Percentiles rank a stretch among this genome's conserved stretches.
Conservation (phyloP, 1,140 invertebrate species). For the Eulimnadia texana region DNA sequence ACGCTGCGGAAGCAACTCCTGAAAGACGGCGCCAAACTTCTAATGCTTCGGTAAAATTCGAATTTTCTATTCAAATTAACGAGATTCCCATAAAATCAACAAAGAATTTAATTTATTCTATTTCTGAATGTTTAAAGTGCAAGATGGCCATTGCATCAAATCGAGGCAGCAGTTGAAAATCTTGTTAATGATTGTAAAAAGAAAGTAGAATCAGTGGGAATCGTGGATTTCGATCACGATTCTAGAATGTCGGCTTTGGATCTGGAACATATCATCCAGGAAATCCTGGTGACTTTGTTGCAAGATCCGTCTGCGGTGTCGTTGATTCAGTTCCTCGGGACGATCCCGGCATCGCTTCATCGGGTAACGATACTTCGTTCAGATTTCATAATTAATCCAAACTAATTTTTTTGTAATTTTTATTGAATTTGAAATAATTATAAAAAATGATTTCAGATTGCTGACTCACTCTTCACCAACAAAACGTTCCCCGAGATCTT, state of each 20-base stretch:
- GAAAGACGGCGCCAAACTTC: not conserved
- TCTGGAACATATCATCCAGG: slow-evolving; percentile 12
- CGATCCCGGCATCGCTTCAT: not conserved
- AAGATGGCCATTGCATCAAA: not conserved
- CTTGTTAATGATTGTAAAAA: not conserved
- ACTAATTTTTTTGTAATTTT: not conserved
- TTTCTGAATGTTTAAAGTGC: not conserved
- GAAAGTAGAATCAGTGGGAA: not conserved
- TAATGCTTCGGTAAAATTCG: not conserved
- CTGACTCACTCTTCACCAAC: slow-evolving; percentile 13
- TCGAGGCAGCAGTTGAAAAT: not conserved
- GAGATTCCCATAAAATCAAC: too few species aligned
- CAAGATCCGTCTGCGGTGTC: not conserved
- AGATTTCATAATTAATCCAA: too few species aligned
- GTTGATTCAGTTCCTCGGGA: slow-evolving; percentile 5
- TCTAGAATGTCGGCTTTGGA: not conserved
- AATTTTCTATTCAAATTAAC: not conserved
- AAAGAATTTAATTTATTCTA: too few species aligned
- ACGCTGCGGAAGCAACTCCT: not conserved
- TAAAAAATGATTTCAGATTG: not conserved
- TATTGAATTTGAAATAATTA: not conserved
- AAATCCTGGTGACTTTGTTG: not conserved
- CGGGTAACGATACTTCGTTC: not conserved
- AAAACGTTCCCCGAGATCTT: slow-evolving; percentile 14
- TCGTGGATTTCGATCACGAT: not conserved